Percentiles rank a stretch among this genome's conserved stretches.
phyloP scores from a whole-genome alignment of 2,888 invertebrate genomes.

The Ennomos fuscantarius region DNA sequence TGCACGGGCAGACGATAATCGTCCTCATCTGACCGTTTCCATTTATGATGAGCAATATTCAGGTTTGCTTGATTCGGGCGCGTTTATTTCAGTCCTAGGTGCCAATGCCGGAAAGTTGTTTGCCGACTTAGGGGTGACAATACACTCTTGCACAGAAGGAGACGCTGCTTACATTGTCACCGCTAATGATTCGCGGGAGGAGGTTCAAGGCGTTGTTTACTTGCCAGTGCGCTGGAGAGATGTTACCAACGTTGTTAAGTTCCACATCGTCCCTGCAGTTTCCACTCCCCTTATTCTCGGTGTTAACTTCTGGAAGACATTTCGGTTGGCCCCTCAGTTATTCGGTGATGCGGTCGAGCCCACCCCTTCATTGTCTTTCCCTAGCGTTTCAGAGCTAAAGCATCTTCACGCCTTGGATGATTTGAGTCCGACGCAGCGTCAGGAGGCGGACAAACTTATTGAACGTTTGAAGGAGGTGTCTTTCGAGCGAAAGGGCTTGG shows the following conservation, averaged over 20 bases:
- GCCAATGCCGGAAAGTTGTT: too few species aligned
- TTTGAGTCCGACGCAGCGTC: not conserved
- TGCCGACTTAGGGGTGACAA: too few species aligned
- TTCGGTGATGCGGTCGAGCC: not conserved
- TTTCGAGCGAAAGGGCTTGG: conserved; percentile 29
- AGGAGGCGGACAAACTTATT: not conserved
- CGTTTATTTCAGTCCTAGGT: too few species aligned
- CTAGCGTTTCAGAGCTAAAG: not conserved
- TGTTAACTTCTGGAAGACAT: conserved; percentile 1
- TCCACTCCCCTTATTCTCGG: not conserved
- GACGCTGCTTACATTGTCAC: too few species aligned
- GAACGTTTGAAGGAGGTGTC: not conserved
- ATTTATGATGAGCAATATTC: too few species aligned
- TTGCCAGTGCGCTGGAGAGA: too few species aligned
- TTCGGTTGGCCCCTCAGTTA: not conserved
- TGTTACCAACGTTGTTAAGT: not conserved
- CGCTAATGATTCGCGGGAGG: too few species aligned
- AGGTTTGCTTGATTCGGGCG: too few species aligned
- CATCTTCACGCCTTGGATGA: not conserved
- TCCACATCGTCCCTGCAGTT: not conserved
- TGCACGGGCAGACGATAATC: too few species aligned
- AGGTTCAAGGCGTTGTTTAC: too few species aligned
- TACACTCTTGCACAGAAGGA: too few species aligned
- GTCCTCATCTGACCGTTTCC: too few species aligned
- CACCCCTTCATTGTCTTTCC: not conserved